Percentiles rank a stretch among this genome's conserved stretches.
Conservation (phyloP, 2,797 vertebrate genomes). For the Intellagama lesueurii region DNA sequence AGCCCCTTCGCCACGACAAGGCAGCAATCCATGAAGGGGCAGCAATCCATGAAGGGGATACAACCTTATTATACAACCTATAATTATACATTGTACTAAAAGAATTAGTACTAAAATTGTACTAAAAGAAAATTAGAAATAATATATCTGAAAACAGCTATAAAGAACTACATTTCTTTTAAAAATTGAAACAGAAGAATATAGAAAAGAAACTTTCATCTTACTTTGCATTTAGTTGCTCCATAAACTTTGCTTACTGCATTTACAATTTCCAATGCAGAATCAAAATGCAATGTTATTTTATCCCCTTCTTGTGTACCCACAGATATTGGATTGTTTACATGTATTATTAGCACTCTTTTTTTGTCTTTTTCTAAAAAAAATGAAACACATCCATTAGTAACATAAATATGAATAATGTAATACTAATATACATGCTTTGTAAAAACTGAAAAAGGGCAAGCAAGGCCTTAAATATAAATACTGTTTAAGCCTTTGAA, state of each 20-base stretch:
- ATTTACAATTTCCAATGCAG: constrained; percentile 85
- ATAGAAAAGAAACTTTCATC: constrained; percentile 34
- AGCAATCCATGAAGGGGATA: no score
- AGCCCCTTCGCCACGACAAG: no score
- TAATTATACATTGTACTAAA: no score
- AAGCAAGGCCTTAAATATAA: not conserved
- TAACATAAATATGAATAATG: constrained; percentile 2
- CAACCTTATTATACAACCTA: no score
- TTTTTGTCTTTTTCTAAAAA: constrained; percentile 78
- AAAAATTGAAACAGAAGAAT: not conserved
- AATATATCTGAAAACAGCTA: not conserved
- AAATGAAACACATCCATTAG: constrained; percentile 54
- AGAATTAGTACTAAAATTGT: no score
- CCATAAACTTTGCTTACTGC: constrained; percentile 83
- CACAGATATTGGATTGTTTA: constrained; percentile 81
- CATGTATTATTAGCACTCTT: constrained; percentile 82
- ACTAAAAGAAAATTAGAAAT: not conserved
- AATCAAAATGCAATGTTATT: constrained; percentile 88
- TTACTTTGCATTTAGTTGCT: constrained; percentile 85
- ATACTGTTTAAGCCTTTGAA: not conserved
- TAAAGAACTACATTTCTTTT: not conserved
- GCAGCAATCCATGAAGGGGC: no score
- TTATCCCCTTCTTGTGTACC: constrained; percentile 82
- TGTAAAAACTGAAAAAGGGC: not conserved
- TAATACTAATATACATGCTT: not conserved